These are phyloP conservation scores for Chaetogeoica ovagalla DNA, from an alignment of 2,888 invertebrate genomes.

Conservation along the genomic window DNA sequence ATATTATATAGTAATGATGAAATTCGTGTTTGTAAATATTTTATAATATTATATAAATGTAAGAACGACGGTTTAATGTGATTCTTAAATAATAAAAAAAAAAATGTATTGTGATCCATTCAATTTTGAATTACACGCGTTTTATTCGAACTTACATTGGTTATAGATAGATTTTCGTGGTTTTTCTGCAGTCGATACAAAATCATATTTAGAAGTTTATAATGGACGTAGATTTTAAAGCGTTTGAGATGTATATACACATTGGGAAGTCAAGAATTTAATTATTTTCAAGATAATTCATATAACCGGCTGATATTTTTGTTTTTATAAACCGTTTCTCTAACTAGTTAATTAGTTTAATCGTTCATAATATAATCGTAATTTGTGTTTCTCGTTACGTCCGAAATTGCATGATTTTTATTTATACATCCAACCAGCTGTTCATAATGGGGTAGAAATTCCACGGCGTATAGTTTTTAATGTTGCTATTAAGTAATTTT, in stretches of 20 bases:
- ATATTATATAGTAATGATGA: too few relatives aligned
- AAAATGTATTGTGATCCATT: too few relatives aligned
- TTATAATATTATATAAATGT: too few relatives aligned
- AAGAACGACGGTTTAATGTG: too few relatives aligned
- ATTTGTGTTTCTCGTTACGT: constrained; percentile 19
- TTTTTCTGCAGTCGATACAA: too few relatives aligned
- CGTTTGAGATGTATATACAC: neutral
- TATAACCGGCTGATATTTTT: neutral
- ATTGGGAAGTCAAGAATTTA: neutral
- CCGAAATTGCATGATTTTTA: constrained; percentile 37
- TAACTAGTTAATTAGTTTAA: constrained; percentile 43
- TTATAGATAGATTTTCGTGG: too few relatives aligned
- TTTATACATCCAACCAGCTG: constrained; percentile 43
- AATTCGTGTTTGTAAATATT: too few relatives aligned
- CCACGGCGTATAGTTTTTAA: constrained; percentile 13
- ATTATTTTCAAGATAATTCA: constrained; percentile 14
- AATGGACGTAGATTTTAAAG: too few relatives aligned
- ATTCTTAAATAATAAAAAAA: too few relatives aligned
- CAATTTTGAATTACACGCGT: too few relatives aligned
- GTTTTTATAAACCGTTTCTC: constrained; percentile 13
- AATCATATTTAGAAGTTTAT: too few relatives aligned
- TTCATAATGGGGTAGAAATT: constrained; percentile 40
- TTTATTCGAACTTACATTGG: too few relatives aligned
- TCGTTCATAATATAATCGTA: constrained; percentile 24
- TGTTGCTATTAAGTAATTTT: constrained; percentile 43